Evolutionary conservation across 2,113 vertebrate species (phyloP), one percentile per base, ranked within the genome.

Genomic region (Bambusicola thoracicus): DNA sequence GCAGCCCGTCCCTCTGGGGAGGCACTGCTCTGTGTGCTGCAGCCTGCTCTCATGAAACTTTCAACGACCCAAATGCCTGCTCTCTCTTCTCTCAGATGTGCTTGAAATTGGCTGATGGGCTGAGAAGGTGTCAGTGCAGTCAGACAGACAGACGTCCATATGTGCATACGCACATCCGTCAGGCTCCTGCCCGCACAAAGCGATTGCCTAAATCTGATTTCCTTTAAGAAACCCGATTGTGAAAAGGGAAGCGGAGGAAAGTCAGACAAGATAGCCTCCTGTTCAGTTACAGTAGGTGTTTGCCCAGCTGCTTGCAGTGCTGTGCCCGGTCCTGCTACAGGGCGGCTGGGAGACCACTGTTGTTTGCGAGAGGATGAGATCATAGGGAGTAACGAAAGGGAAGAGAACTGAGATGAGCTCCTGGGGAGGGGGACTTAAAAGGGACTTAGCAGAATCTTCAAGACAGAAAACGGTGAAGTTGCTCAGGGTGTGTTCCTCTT

Each of bases 121-220:
- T 90, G 32, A 22, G 27, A 70, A 93, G 38, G 22, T 55, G 3
- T 59, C 34, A 24, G 49, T 53, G 75, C 87, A 61, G 43, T 84
- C 85, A 81, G 85, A 38, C 1, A 1, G 89, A 74, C 61, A 59
- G 68, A 49, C 11, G 4, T 63, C 44, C 34, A 81, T 5, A 4
- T 75, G 0, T 68, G 53, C 1, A 0, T 85, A 59, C 34, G 20
- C 56, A 7, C 78, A 46, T 8, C 29, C 0, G 1, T 72, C 6
- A 1, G 46, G 85, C 85, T 30, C 53, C 84, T 81, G 38, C 61
- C 12, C 17, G 74, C 29, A 11, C 32, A 0, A 4, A 75, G 46
- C 67, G 68, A 51, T 95, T 93, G 83, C 90, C 36, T 81, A 90
- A 90, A 72, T 70, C 34, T 70, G 65, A 94, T 93, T 96, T 96